Conservation (phyloP, 2,888 invertebrate genomes). For the Drosophila subquinaria region DNA sequence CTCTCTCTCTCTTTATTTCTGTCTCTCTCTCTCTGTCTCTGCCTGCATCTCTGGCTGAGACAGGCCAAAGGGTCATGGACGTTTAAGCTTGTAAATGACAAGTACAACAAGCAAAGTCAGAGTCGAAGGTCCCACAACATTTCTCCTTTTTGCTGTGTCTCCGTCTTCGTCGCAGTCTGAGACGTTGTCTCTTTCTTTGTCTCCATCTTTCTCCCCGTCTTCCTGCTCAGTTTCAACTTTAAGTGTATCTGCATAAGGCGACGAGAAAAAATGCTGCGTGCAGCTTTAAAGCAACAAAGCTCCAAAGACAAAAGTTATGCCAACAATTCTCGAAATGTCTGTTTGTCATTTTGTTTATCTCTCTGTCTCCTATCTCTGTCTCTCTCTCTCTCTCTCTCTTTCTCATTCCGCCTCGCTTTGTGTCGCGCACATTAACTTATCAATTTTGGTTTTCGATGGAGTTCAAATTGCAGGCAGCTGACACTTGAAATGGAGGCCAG, state of each 20-base stretch:
- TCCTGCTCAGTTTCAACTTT: neutral
- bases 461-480: conserved; percentile 78
- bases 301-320: conserved; percentile 60
- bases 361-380: conserved; percentile 7
- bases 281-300: conserved; percentile 42
- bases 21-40: conserved; percentile 10
- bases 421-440: conserved; percentile 69
- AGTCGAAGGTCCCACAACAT: conserved; percentile 4
- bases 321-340: conserved; percentile 51
- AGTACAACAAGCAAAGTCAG: conserved; percentile 22
- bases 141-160: conserved; percentile 18
- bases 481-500: conserved; percentile 71
- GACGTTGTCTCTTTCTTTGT: conserved; percentile 12
- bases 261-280: conserved; percentile 38
- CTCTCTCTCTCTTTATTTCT: neutral
- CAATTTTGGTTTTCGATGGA: conserved; percentile 73
- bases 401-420: conserved; percentile 6
- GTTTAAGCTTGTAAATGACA: conserved; percentile 78
- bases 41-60: conserved; percentile 32
- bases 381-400: neutral
- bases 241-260: conserved; percentile 34
- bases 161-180: conserved; percentile 1
- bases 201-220: neutral
- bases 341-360: conserved; percentile 38
- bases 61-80: conserved; percentile 80